Conservation (phyloP, 2,797 vertebrate species). For the Anniella stebbinsi region DNA sequence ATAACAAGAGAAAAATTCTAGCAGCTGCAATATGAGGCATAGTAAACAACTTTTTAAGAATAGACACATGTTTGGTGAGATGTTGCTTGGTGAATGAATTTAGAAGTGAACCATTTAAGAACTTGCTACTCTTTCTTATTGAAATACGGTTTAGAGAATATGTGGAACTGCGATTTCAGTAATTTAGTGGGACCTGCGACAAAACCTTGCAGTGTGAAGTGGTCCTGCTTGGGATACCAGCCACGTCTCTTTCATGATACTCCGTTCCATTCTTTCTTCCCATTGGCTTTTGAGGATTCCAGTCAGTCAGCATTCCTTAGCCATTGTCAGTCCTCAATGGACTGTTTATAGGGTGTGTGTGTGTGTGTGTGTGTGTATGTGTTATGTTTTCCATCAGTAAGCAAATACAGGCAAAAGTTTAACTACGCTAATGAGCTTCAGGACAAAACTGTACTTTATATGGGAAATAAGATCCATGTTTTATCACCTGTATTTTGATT, state of each 20-base stretch:
- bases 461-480: not conserved
- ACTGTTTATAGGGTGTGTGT: not conserved
- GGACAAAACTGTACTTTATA: not conserved
- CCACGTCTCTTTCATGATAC: not conserved
- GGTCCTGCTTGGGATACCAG: not conserved
- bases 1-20: constrained; percentile 1
- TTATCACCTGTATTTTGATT: not conserved
- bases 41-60: not conserved
- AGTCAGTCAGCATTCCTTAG: not conserved
- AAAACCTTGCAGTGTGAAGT: not conserved
- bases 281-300: not conserved
- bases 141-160: not conserved
- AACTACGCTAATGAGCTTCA: not conserved
- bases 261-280: not conserved
- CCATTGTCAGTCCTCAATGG: not conserved
- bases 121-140: not conserved
- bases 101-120: not conserved
- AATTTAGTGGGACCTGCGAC: not conserved
- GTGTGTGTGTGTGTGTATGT: too few relatives aligned
- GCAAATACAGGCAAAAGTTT: not conserved
- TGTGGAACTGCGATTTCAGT: not conserved
- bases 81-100: not conserved
- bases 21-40: constrained; percentile 1
- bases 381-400: not conserved
- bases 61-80: not conserved